Evolutionary conservation across 2,797 vertebrate species (phyloP).

Genomic region (Muscicapa striata): DNA sequence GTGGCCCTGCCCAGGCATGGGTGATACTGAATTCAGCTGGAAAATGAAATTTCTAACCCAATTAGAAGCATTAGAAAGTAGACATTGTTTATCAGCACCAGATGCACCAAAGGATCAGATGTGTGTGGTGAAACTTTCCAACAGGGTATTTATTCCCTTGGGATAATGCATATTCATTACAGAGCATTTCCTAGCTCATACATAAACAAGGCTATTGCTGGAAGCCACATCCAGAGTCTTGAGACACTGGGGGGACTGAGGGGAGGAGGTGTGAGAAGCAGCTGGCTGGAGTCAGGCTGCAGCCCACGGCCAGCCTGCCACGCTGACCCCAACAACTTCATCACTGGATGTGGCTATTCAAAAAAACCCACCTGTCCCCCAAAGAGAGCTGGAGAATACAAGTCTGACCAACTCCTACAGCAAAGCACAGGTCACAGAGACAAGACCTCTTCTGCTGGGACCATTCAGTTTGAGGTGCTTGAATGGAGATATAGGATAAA

Average conservation of each 20-base stretch:
- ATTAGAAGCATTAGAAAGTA: not conserved
- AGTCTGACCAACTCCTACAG: not conserved
- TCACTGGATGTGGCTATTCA: fast-evolving
- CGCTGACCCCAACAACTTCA: fast-evolving
- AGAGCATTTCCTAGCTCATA: too few species aligned
- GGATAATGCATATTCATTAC: not conserved
- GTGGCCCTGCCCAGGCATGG: fast-evolving
- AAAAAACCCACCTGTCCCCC: fast-evolving
- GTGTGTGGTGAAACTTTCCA: too few species aligned
- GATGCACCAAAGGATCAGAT: not conserved
- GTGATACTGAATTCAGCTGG: not conserved
- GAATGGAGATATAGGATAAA: not conserved
- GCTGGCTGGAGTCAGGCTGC: not conserved
- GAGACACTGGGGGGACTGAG: too few species aligned
- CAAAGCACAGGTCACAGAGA: not conserved
- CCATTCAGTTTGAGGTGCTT: fast-evolving
- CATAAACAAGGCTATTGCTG: not conserved
- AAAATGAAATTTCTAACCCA: not conserved
- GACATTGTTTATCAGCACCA: not conserved
- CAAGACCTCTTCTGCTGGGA: not conserved
- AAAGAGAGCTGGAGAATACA: not conserved
- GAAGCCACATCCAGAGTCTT: not conserved
- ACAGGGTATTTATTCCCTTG: not conserved
- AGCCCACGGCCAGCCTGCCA: not conserved
- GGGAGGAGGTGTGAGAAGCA: not conserved